A percentile compares a stretch with the other conserved stretches of the same genome.
phyloP scores from a whole-genome alignment of 2,113 vertebrate genomes.

The Calyptommatus sinebrachiatus region DNA sequence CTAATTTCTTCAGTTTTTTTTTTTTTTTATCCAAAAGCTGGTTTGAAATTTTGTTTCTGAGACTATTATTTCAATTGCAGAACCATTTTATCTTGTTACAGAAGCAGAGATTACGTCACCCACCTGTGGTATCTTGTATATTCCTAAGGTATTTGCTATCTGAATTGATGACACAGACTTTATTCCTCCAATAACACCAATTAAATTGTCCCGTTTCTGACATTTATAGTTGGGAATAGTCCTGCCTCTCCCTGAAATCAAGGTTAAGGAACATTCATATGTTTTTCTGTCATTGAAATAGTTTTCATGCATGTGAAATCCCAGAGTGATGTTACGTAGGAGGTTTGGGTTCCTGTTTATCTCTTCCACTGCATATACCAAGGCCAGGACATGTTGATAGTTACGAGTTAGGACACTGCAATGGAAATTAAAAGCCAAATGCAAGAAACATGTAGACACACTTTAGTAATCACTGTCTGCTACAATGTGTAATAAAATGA shows the following conservation, averaged over 20 bases:
- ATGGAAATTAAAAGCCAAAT: background rate
- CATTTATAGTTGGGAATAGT: background rate
- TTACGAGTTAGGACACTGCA: background rate
- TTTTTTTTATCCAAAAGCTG: too few relatives aligned
- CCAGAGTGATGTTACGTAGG: background rate
- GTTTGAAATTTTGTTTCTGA: too few relatives aligned
- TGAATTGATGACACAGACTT: background rate
- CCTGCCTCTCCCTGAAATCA: background rate
- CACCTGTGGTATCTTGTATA: slow-evolving; percentile 2
- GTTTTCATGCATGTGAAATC: slow-evolving; percentile 6
- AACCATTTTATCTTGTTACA: background rate
- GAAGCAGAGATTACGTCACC: background rate
- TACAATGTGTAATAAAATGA: background rate
- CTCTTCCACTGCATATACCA: background rate
- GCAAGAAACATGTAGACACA: background rate
- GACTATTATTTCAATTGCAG: background rate
- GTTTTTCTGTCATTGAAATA: slow-evolving; percentile 1
- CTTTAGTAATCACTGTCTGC: background rate
- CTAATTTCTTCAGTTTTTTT: too few relatives aligned
- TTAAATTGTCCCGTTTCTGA: background rate
- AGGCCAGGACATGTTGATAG: slow-evolving; percentile 1
- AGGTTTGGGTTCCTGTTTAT: background rate
- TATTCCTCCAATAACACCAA: background rate
- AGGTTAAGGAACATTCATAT: background rate
- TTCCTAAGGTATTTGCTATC: background rate